Conservation (phyloP, 2,888 invertebrate species). For the Phorcus lineatus region DNA sequence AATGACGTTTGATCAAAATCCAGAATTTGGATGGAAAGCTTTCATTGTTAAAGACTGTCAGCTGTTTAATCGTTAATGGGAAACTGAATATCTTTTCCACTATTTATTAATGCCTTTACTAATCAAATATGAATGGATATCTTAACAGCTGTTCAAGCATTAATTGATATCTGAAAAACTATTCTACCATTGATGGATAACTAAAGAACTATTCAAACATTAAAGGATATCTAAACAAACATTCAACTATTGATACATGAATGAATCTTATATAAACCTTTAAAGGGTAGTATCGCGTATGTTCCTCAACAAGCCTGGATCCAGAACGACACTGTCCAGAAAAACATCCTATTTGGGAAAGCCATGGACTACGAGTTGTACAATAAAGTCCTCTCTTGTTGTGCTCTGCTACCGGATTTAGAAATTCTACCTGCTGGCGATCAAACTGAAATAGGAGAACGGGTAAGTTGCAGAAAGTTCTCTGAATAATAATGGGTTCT, state of each 20-base stretch:
- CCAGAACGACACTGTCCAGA: conserved; percentile 93
- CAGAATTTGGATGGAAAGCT: too few species aligned
- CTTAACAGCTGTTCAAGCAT: too few species aligned
- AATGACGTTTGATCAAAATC: too few species aligned
- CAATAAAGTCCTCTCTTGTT: conserved; percentile 88
- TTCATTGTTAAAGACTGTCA: too few species aligned
- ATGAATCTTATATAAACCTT: not conserved
- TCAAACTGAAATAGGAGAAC: conserved; percentile 97
- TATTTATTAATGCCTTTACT: too few species aligned
- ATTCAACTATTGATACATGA: too few species aligned
- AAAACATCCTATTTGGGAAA: conserved; percentile 94
- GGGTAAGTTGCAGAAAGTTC: conserved; percentile 76
- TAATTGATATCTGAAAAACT: not conserved
- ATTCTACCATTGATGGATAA: not conserved
- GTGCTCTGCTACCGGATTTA: conserved; percentile 92
- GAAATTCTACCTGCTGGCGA: conserved; percentile 93
- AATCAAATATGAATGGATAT: too few species aligned
- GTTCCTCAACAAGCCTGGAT: conserved; percentile 89
- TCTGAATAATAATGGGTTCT: too few species aligned
- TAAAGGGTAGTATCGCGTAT: conserved; percentile 77
- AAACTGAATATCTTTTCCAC: too few species aligned
- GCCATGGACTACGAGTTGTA: conserved; percentile 83
- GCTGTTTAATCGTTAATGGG: too few species aligned
- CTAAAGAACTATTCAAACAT: not conserved
- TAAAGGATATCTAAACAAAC: too few species aligned